phyloP scores from a whole-genome alignment of 2,113 vertebrate genomes.

The Paramormyrops kingsleyae region DNA sequence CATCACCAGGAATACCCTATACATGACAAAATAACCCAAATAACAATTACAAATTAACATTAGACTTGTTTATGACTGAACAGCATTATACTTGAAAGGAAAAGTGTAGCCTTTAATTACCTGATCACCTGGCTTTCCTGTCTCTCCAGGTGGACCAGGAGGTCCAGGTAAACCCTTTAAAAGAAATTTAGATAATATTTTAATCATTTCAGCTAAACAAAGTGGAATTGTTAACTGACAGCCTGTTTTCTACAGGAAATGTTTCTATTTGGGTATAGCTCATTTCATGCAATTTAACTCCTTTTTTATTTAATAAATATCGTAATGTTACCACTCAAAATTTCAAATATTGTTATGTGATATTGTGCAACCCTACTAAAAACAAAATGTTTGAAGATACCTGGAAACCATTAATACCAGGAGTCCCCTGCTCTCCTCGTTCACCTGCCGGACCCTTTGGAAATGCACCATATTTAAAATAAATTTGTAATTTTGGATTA shows the following conservation, averaged over 20 bases:
- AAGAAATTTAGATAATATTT: not conserved
- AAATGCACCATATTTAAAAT: constrained; percentile 15
- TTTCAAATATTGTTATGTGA: not conserved
- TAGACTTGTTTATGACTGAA: not conserved
- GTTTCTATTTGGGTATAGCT: not conserved
- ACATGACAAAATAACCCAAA: constrained; percentile 16
- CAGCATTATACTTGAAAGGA: not conserved
- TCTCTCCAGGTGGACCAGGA: constrained; percentile 89
- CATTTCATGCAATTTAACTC: not conserved
- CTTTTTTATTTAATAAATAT: not conserved
- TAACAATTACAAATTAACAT: not conserved
- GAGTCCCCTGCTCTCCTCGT: constrained; percentile 92
- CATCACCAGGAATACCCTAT: constrained; percentile 93
- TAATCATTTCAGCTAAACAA: not conserved
- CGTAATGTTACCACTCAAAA: not conserved
- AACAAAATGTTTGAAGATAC: constrained; percentile 46
- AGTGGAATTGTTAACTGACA: not conserved
- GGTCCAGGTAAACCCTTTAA: constrained; percentile 86
- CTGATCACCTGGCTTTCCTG: constrained; percentile 89
- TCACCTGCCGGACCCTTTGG: constrained; percentile 85
- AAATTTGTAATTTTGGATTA: not conserved
- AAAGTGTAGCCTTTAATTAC: constrained; percentile 52
- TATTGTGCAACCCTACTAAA: not conserved
- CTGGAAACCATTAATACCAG: constrained; percentile 94
- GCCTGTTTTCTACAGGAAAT: not conserved